Evolutionary conservation across 2,113 vertebrate species (phyloP), one percentile per base, ranked within the genome.

Genomic region (Cebidichthys violaceus): DNA sequence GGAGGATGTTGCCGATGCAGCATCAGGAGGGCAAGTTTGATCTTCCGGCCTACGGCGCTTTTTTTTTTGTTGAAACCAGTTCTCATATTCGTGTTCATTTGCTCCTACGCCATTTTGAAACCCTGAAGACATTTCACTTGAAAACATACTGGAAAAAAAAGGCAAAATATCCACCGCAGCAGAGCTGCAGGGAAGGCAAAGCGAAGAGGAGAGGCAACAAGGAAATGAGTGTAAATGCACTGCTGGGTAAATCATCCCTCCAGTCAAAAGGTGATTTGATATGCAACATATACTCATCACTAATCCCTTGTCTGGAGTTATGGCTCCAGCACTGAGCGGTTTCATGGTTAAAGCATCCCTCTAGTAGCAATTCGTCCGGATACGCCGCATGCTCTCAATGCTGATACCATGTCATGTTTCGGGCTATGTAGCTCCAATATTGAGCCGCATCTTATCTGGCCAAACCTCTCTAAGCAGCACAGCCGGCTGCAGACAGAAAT

Each of bases 241-340:
- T 39, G 55, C 70, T 74, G 57, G 61, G 43, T 57, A 61, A 75
- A 89, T 57, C 81, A 68, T 75, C 72, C 75, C 65, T 87, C 7
- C 57, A 81, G 84, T 87, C 77, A 65, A 73, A 87, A 84, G 80
- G 82, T 87, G 82, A 85, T 89, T 84, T 54, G 81, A 88, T 89
- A 91, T 82, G 90, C 86, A 88, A 79, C 81, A 67, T 74, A 39
- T 70, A 60, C 84, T 83, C 75, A 73, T 87, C 70, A 62, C 59
- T 88, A 90, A 90, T 89, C 87, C 81, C 82, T 70, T 69, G 69
- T 86, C 77, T 75, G 78, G 61, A 74, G 83, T 88, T 86, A 71
- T 1, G 69, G 85, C 74, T 81, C 68, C 52, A 78, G 83, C 72
- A 72, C 52, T 11, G 67, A 88, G 88, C 14, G 17, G 66, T 71